Conservation (phyloP, 1,140 invertebrate genomes). For the Lanistes nyassanus region DNA sequence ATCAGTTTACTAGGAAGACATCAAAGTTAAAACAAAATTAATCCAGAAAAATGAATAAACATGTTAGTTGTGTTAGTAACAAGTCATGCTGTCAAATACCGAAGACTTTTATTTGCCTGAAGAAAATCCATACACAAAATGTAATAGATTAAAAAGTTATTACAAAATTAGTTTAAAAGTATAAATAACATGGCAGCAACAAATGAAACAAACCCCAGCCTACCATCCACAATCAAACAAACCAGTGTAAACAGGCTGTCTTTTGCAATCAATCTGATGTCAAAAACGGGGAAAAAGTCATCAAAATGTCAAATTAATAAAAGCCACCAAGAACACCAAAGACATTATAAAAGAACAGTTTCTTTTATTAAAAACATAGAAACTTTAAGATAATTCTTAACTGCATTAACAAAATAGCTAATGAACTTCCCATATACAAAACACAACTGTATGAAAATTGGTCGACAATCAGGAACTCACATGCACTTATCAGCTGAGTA, state of each 20-base stretch:
- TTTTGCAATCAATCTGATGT: conserved; percentile 12
- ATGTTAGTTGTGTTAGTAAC: conserved; percentile 16
- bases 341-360: conserved; percentile 49
- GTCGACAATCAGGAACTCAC: conserved; percentile 35
- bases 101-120: conserved; percentile 41
- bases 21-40: background rate
- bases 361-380: conserved; percentile 58
- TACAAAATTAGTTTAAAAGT: conserved; percentile 39
- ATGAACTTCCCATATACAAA: conserved; percentile 59
- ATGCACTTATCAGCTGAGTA: conserved; percentile 1
- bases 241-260: conserved; percentile 11
- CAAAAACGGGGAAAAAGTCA: conserved; percentile 14
- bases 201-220: conserved; percentile 24
- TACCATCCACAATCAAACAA: conserved; percentile 18
- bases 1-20: background rate
- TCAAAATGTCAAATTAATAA: conserved; percentile 18
- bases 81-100: conserved; percentile 31
- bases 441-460: conserved; percentile 57
- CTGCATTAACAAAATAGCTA: conserved; percentile 52
- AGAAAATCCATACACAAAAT: conserved; percentile 40
- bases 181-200: conserved; percentile 35
- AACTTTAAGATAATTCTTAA: conserved; percentile 49
- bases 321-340: conserved; percentile 42
- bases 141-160: conserved; percentile 38
- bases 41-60: conserved; percentile 1